Conservation (phyloP, 1,140 invertebrate species). For the Dreissena polymorpha region DNA sequence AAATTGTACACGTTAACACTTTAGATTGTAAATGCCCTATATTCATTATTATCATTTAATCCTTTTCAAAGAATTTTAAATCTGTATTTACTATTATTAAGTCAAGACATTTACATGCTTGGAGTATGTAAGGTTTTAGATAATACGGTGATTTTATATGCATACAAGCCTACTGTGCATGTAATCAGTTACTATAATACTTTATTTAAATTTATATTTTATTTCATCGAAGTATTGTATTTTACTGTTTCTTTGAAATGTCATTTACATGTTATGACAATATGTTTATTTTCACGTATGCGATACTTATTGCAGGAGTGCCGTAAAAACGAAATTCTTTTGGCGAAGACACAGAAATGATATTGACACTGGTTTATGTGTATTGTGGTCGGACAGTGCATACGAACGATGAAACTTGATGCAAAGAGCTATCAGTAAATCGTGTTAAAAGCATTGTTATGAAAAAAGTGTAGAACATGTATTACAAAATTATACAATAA, state of each 20-base stretch:
- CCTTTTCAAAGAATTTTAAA: background rate
- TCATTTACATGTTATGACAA: background rate
- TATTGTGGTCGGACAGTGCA: no score
- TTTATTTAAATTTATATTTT: no score
- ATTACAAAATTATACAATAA: no score
- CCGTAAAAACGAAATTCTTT: conserved; percentile 76
- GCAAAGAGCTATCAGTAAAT: no score
- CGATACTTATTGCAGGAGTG: conserved; percentile 70
- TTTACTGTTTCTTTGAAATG: background rate
- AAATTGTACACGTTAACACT: background rate
- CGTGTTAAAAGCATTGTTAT: no score
- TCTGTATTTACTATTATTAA: background rate
- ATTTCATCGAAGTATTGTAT: background rate
- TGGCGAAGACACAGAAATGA: conserved; percentile 60
- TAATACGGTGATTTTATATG: no score
- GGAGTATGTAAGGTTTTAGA: background rate
- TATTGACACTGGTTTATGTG: no score
- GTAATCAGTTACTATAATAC: no score
- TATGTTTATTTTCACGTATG: background rate
- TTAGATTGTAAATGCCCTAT: background rate
- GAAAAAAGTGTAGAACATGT: no score
- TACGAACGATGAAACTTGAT: no score
- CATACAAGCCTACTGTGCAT: no score
- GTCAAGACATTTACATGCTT: background rate
- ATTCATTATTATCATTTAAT: background rate